Conservation (phyloP, 2,797 vertebrate genomes). For the Myripristis murdjan region DNA sequence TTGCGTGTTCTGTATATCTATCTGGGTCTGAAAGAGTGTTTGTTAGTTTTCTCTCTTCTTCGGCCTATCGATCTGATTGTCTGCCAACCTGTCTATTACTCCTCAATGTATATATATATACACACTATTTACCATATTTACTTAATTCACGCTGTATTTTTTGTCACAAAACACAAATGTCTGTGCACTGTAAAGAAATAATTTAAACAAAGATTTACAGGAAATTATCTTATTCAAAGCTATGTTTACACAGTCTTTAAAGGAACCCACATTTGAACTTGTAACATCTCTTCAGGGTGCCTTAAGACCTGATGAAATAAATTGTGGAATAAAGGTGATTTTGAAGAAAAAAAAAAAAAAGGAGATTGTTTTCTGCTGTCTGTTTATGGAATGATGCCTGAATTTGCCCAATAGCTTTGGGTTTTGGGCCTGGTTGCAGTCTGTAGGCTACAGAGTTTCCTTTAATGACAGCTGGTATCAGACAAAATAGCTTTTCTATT, state of each 20-base stretch:
- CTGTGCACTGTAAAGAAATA: constrained; percentile 87
- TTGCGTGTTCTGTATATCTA: constrained; percentile 81
- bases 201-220: constrained; percentile 86
- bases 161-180: constrained; percentile 85
- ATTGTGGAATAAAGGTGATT: constrained; percentile 91
- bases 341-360: constrained; percentile 82
- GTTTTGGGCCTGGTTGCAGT: not conserved
- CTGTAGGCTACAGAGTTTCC: not conserved
- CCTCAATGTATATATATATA: constrained; percentile 85
- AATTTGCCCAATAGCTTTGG: not conserved
- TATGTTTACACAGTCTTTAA: constrained; percentile 86
- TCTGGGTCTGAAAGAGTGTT: constrained; percentile 83
- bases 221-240: constrained; percentile 86
- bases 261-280: constrained; percentile 79
- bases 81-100: constrained; percentile 80
- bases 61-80: constrained; percentile 84
- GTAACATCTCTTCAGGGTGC: constrained; percentile 88
- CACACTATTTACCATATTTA: constrained; percentile 81
- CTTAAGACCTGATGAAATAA: constrained; percentile 90
- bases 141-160: constrained; percentile 85
- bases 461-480: too few species aligned
- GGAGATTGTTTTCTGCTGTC: not conserved
- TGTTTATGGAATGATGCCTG: not conserved
- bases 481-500: too few species aligned
- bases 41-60: constrained; percentile 81